Conservation (phyloP, 2,888 invertebrate species). For the Apamea epomidion region DNA sequence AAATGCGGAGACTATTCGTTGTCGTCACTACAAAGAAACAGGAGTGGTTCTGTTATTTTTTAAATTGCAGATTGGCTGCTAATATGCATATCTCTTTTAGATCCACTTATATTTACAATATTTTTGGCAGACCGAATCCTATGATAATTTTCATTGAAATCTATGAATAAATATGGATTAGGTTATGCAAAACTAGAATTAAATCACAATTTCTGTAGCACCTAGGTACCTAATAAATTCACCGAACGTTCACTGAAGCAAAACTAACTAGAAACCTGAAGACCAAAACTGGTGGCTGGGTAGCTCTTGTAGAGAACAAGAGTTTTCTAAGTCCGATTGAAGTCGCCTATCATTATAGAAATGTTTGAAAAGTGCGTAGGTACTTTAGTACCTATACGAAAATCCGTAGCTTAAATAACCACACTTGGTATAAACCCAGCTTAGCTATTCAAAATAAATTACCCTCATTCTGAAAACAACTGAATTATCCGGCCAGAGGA, state of each 20-base stretch:
- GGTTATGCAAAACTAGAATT: slow-evolving; percentile 7
- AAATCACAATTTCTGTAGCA: background rate
- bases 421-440: slow-evolving; percentile 20
- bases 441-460: slow-evolving; percentile 51
- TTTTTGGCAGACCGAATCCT: slow-evolving; percentile 22
- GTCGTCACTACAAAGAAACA: slow-evolving; percentile 75
- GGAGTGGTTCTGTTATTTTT: slow-evolving; percentile 76
- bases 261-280: background rate
- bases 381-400: background rate
- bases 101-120: slow-evolving; percentile 59
- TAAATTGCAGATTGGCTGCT: slow-evolving; percentile 87
- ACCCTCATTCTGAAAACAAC: slow-evolving; percentile 58
- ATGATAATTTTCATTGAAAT: slow-evolving; percentile 28
- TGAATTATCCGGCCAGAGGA: slow-evolving; percentile 52
- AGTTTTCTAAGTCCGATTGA: background rate
- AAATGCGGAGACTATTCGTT: slow-evolving; percentile 71
- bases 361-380: background rate
- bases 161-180: slow-evolving; percentile 48
- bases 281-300: too few relatives aligned
- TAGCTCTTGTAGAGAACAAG: background rate
- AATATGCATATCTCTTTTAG: slow-evolving; percentile 83
- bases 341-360: background rate
- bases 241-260: too few relatives aligned
- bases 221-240: background rate
- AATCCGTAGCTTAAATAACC: background rate